Conservation (phyloP, 1,140 invertebrate species). For the Papilio polytes region DNA sequence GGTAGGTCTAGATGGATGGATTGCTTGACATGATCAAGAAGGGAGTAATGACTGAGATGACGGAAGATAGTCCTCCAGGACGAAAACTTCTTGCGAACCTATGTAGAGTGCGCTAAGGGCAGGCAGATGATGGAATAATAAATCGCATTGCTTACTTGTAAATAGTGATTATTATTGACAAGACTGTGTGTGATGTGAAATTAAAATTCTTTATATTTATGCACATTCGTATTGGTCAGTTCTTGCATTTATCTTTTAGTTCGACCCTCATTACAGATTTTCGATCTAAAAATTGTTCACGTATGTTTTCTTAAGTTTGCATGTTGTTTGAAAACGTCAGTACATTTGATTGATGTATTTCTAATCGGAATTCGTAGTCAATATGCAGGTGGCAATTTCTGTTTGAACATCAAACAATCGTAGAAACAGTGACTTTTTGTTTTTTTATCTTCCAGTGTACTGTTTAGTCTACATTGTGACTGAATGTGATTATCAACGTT, state of each 20-base stretch:
- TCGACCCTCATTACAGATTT: neutral
- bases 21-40: too few relatives aligned
- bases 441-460: neutral
- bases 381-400: conserved; percentile 26
- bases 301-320: conserved; percentile 12
- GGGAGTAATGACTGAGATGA: too few relatives aligned
- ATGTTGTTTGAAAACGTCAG: conserved; percentile 12
- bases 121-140: too few relatives aligned
- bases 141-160: too few relatives aligned
- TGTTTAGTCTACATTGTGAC: conserved; percentile 35
- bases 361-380: conserved; percentile 19
- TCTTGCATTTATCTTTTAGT: neutral
- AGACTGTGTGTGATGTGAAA: too few relatives aligned
- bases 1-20: too few relatives aligned
- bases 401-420: conserved; percentile 31
- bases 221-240: neutral
- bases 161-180: too few relatives aligned
- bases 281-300: neutral
- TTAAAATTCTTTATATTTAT: neutral
- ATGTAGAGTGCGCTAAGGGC: too few relatives aligned
- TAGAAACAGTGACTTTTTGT: conserved; percentile 21
- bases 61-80: too few relatives aligned
- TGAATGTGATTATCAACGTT: conserved; percentile 28
- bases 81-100: too few relatives aligned
- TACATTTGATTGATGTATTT: conserved; percentile 9